Conservation (phyloP, 1,140 invertebrate species). For the Procambarus clarkii region DNA sequence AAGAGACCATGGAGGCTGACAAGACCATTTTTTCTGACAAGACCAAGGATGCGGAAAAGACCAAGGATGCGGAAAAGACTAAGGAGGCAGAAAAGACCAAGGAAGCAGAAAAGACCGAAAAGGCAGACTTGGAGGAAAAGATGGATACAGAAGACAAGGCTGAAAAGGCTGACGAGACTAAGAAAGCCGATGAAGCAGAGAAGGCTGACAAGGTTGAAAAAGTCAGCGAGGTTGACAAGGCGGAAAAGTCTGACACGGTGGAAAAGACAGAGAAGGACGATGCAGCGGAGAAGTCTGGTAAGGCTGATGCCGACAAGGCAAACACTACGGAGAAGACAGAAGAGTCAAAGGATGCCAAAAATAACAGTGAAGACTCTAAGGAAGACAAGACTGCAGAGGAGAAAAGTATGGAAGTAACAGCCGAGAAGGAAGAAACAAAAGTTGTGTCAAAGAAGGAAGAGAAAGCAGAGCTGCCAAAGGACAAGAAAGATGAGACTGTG, state of each 20-base stretch:
- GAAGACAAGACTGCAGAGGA: not conserved
- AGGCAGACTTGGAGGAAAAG: not conserved
- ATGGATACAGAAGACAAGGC: not conserved
- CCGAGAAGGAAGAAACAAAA: too few species aligned
- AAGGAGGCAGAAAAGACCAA: too few species aligned
- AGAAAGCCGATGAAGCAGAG: not conserved
- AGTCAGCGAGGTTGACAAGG: not conserved
- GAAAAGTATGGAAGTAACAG: too few species aligned
- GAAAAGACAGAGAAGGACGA: conserved; percentile 1
- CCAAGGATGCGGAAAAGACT: not conserved
- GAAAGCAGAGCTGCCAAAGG: not conserved
- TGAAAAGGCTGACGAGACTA: not conserved
- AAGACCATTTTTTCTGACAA: too few species aligned
- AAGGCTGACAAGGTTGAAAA: not conserved
- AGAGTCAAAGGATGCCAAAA: not conserved
- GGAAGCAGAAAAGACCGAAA: not conserved
- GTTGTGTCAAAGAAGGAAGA: not conserved
- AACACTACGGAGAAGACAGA: not conserved
- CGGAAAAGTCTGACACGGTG: not conserved
- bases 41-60: not conserved
- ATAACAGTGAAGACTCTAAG: not conserved
- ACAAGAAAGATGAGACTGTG: not conserved
- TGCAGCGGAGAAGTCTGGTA: too few species aligned
- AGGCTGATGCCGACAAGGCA: not conserved
- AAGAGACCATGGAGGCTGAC: conserved; percentile 2